Evolutionary conservation across 2,888 invertebrate species (phyloP), one percentile per base, ranked within the genome.

Genomic region (Ischnura elegans): DNA sequence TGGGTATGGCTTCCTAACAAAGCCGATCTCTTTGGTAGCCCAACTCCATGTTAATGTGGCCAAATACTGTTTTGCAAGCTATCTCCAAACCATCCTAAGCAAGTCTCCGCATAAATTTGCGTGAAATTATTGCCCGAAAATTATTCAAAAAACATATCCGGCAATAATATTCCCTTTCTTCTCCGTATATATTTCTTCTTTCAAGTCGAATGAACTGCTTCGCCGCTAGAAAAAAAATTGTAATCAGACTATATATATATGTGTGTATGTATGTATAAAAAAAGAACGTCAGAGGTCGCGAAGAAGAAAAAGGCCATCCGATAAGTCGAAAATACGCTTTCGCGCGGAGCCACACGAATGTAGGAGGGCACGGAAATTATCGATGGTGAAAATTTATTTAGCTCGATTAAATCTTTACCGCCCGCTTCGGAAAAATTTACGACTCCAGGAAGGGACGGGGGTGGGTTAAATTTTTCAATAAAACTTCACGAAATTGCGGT

Each of bases 331-430:
- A 36, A 76, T 76, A 76, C 76, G 76, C 25, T 51, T 36, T 36
- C 76, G 16, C 8, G 36, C 76, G 36, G 36, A n/a, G n/a, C n/a
- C n/a, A n/a, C 76, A 76, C 76, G 76, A 76, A 76, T 36, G 36
- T 29, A 36, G 76, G 36, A 36, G 29, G 76, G 29, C 29, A 36
- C 10, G 29, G 76, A 76, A 76, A 76, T 76, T 76, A 76, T 76
- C 76, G 76, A 76, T 76, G 76, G 36, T 76, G 76, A 76, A 76
- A 76, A 76, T 76, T 76, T 76, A 76, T 76, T 76, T 76, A 36
- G 76, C 16, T 10, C 6, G 76, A 76, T 76, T n/a, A 36, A 76
- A 76, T 76, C 76, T 76, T 51, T 36, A 76, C 36, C 29, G 36
- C 29, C 16, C 76, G 36, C 13, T 10, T 29, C 4, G 36, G 76